A percentile compares a stretch with the other conserved stretches of the same genome.
Conservation (phyloP, 1,140 invertebrate species). For the Drosophila ohnishii region DNA sequence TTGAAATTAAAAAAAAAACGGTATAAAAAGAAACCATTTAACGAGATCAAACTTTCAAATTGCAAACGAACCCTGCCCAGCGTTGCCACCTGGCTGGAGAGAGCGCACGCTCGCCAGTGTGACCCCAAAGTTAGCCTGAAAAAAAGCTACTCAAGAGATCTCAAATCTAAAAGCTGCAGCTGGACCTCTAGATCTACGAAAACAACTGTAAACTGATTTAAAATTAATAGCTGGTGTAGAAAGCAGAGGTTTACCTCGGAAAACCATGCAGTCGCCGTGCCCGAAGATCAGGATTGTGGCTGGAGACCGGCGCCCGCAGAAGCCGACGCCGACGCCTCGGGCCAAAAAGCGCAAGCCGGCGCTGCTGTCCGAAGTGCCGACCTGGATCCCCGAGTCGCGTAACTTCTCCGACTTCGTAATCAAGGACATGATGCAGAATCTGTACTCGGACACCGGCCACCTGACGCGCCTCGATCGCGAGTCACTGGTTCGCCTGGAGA, state of each 20-base stretch:
- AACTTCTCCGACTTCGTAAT: neutral
- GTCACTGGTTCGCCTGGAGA: neutral
- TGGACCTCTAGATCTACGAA: too few species aligned
- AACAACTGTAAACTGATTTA: too few species aligned
- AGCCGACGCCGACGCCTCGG: neutral
- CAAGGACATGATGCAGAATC: neutral
- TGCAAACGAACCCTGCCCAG: too few species aligned
- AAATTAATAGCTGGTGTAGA: too few species aligned
- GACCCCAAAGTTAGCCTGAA: neutral
- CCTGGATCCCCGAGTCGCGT: neutral
- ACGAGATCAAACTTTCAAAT: neutral
- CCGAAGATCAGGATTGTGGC: neutral
- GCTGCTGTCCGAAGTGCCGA: neutral
- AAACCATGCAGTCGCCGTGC: neutral
- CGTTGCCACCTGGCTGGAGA: neutral
- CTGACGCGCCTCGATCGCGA: rapidly evolving
- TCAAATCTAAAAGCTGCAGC: too few species aligned
- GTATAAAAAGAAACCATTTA: neutral
- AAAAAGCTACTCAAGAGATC: too few species aligned
- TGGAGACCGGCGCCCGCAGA: neutral
- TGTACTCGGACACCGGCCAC: neutral
- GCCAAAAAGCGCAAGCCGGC: neutral
- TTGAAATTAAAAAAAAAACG: too few species aligned
- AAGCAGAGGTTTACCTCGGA: too few species aligned
- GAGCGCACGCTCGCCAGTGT: neutral